A percentile compares a stretch with the other conserved stretches of the same genome.
These are phyloP conservation scores for Celastrina argiolus DNA, from an alignment of 2,888 invertebrate genomes.

Conservation along the genomic window DNA sequence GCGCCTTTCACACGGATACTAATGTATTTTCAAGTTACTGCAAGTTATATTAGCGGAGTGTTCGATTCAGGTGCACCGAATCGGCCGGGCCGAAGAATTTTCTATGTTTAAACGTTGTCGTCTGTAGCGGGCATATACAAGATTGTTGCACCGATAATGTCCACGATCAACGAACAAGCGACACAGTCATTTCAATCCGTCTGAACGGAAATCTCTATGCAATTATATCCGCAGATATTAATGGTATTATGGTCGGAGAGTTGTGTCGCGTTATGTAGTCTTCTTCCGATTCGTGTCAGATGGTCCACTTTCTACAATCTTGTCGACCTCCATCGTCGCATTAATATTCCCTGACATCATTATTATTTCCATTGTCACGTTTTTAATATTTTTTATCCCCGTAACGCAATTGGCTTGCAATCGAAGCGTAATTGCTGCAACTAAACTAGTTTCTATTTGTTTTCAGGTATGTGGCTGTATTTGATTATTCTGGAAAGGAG, in stretches of 20 bases:
- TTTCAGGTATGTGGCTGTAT: conserved; percentile 35
- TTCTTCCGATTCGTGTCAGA: conserved; percentile 19
- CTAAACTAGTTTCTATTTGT: conserved; percentile 29
- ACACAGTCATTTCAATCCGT: not conserved
- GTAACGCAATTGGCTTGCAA: conserved; percentile 26
- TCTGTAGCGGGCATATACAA: too few species aligned
- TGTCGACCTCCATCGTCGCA: conserved; percentile 27
- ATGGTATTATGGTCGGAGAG: conserved; percentile 2
- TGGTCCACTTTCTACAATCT: conserved; percentile 28
- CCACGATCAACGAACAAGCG: not conserved
- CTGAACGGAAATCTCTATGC: not conserved
- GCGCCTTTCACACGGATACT: too few species aligned
- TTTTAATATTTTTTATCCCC: conserved; percentile 24
- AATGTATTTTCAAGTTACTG: too few species aligned
- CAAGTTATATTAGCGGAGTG: too few species aligned
- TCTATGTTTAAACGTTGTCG: too few species aligned
- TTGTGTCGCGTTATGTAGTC: not conserved
- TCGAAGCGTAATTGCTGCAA: conserved; percentile 24
- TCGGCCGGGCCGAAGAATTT: too few species aligned
- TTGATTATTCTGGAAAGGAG: conserved; percentile 19
- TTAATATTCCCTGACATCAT: conserved; percentile 30
- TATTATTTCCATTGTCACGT: conserved; percentile 27
- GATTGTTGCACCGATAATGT: not conserved
- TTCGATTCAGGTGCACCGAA: too few species aligned
- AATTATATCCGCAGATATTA: not conserved